Base-by-base conservation (phyloP, 2,797 vertebrate genomes). In the Muraenolepis orangiensis region DNA sequence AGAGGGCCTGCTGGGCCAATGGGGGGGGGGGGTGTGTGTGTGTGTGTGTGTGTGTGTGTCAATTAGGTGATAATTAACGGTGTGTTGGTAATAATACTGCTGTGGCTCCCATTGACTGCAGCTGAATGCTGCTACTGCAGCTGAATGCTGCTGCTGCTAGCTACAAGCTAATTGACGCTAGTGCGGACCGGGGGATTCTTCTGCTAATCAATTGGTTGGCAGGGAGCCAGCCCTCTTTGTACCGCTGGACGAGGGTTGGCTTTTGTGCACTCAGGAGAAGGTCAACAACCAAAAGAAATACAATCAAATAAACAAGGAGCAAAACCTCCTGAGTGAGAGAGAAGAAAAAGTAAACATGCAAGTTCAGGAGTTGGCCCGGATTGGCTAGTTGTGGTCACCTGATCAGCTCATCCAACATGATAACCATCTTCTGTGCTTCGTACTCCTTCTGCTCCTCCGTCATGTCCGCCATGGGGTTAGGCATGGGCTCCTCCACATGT, bases 401-500 rank as follows among this genome's bases (percentile, higher is more conserved):
- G 90, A 96, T 96, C 86, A 99, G 92, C 93, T 97, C 96, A 91
- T 96, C 96, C 86, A 99, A 95, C 97, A 99, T 98, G 84, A 93
- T 95, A 90, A 95, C 96, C 81, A 99, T 95, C 86, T 96, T 98
- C 94, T 98, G 95, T 20, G 98, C 98, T 91, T 99, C 98, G 7
- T 96, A 97, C 87, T 99, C 97, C 89, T 99, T 99, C 91, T 99
- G 98, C 87, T 99, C 97, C 87, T 99, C 98, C 0, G 97, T 98
- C 97, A 99, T 99, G 91, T 98, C 97, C 79, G 98, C 97, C 36
- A 98, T 94, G 0, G 97, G 97, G 87, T 98, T 98, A 0, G 96
- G 96, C 95, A 96, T 92, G 0, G 96, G 97, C 81, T 98, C 96
- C 92, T 99, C 97, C 68, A 97, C 94, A 32, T 98, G 97, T 85